Base-by-base conservation (phyloP, 2,113 vertebrate species). In the Cynopterus brachyotis region DNA sequence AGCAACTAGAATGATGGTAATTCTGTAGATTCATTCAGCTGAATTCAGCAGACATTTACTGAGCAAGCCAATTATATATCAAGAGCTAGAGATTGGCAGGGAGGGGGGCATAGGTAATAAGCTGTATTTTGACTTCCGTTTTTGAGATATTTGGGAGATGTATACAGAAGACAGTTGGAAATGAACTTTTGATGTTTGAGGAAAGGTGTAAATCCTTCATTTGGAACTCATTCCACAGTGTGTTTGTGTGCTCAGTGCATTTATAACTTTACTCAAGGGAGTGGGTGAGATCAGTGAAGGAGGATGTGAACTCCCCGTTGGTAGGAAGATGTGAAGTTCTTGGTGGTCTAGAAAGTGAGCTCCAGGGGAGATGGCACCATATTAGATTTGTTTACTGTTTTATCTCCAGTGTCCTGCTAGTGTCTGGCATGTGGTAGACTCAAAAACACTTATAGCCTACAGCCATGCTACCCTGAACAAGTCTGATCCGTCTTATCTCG, bases 21-120 rank as follows among this genome's bases (percentile, higher is more conserved):
- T 93, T 94, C 22, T 81, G 35, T 94, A 85, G 78, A 32, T 89
- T 96, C 32, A 32, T 89, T 96, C 32, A 64, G 35, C 9, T 72
- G 81, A 69, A 85, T 72, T 88, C 55, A 78, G 81, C 32, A 45
- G 24, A 40, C 30, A n/a, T 40, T 80, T 91, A 47, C 62, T 32
- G 13, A 93, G 53, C 42, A 22, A 73, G 20, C 50, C 76, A 69
- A 3, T 83, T 82, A 12, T 26, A 13, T 55, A 81, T 84, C 40
- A 53, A 67, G 81, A 91, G 66, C 28, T 84, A 80, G 82, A 42
- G 32, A n/a, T 32, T n/a, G 57, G 85, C 13, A 3, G 35, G 32
- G 26, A 69, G 57, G 1, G 9, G 0, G 10, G 13, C 9, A 2
- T 37, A 28, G 35, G 28, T 69, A 24, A 28, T 40, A 66, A 92